A percentile compares a stretch with the other conserved stretches of the same genome.
Evolutionary conservation across 2,113 vertebrate species (phyloP).

Genomic region (Chloebia gouldiae): DNA sequence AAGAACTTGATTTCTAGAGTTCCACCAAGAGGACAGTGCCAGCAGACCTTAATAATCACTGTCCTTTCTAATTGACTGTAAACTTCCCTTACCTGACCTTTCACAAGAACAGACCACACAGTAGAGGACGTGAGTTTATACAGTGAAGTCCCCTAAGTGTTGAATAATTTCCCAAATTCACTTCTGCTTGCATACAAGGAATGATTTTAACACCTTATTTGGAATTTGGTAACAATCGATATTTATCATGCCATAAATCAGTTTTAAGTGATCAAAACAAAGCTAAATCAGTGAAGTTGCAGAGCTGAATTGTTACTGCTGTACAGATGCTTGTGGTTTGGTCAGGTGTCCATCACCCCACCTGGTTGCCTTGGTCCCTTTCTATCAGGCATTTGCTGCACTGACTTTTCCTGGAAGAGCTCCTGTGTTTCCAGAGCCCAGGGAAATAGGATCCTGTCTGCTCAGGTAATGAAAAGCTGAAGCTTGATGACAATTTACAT

Average conservation of each 20-base stretch:
- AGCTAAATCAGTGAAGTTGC: background rate
- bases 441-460: background rate
- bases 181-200: background rate
- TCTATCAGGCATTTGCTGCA: background rate
- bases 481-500: background rate
- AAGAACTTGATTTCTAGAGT: background rate
- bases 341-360: background rate
- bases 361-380: background rate
- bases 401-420: background rate
- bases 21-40: background rate
- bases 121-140: background rate
- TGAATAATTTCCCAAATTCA: background rate
- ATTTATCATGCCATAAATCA: background rate
- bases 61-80: background rate
- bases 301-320: background rate
- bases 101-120: background rate
- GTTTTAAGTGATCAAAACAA: background rate
- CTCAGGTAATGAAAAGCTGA: background rate
- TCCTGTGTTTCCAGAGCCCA: background rate
- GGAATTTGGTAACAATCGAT: background rate
- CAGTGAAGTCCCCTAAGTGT: background rate
- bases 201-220: background rate
- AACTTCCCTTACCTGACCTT: background rate
- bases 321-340: background rate
- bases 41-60: background rate